These are phyloP conservation scores for Heliothis peltigera DNA, from an alignment of 2,888 invertebrate species.

Conservation along the genomic window DNA sequence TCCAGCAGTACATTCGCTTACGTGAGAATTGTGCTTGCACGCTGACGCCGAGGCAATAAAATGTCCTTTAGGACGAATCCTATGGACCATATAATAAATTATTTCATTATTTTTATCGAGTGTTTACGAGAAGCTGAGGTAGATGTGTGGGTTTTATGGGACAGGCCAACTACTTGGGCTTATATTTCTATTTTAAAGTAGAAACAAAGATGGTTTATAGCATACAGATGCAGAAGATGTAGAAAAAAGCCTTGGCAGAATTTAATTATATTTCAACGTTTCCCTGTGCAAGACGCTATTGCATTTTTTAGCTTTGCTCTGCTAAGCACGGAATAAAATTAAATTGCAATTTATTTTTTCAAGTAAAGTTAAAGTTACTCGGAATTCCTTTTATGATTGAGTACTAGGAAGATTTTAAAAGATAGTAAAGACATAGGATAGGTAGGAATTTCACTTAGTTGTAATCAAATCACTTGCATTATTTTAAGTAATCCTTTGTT, in stretches of 20 bases:
- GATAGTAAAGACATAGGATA: too few relatives aligned
- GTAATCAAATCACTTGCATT: too few relatives aligned
- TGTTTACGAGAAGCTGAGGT: constrained; percentile 52
- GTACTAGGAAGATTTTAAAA: background rate
- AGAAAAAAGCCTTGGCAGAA: background rate
- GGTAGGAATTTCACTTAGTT: too few relatives aligned
- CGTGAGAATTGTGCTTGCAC: constrained; percentile 55
- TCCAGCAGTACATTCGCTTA: constrained; percentile 48
- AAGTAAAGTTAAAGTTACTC: constrained; percentile 2
- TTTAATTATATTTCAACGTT: constrained; percentile 24
- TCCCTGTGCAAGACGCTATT: constrained; percentile 17
- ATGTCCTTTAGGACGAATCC: constrained; percentile 52
- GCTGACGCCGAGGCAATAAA: constrained; percentile 56
- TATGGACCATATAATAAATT: constrained; percentile 58
- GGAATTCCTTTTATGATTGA: constrained; percentile 18
- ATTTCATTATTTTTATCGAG: constrained; percentile 62
- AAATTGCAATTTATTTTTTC: constrained; percentile 20
- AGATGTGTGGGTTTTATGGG: constrained; percentile 15
- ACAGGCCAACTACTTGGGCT: constrained; percentile 6
- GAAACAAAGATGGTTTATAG: background rate
- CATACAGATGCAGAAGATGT: too few relatives aligned
- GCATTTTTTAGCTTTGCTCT: background rate
- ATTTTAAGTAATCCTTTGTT: too few relatives aligned
- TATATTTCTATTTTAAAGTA: constrained; percentile 20
- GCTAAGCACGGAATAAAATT: constrained; percentile 19